phyloP scores from a whole-genome alignment of 2,797 vertebrate genomes.

The Peromyscus attwateri region DNA sequence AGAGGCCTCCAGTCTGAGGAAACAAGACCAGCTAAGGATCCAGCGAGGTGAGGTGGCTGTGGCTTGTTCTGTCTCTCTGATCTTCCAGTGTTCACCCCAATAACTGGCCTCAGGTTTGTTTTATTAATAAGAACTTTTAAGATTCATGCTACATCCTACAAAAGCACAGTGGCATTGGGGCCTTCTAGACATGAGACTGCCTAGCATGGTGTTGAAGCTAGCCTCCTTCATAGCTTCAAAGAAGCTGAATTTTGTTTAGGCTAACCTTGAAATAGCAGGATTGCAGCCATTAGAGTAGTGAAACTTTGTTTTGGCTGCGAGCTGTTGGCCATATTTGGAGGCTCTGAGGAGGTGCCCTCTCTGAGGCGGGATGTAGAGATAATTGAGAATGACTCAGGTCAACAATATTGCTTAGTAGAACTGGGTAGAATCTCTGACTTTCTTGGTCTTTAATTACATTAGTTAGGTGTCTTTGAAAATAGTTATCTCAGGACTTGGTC shows the following conservation, averaged over 20 bases:
- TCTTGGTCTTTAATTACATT: not conserved
- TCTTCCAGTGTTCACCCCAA: no score
- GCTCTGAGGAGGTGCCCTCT: not conserved
- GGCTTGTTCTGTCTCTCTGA: no score
- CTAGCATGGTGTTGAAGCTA: not conserved
- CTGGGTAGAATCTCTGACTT: not conserved
- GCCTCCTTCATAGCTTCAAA: not conserved
- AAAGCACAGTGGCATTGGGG: not conserved
- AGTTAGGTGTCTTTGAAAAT: not conserved
- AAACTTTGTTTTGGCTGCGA: not conserved
- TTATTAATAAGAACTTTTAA: no score
- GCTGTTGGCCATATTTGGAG: not conserved
- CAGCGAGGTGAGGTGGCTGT: no score
- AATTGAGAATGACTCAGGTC: not conserved
- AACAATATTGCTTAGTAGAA: not conserved
- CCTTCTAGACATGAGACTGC: not conserved
- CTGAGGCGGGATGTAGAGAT: not conserved
- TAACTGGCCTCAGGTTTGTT: no score
- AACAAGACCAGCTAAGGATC: no score
- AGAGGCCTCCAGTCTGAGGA: no score
- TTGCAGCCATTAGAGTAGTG: not conserved
- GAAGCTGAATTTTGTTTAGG: not conserved
- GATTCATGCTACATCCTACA: no score
- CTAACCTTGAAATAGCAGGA: not conserved
- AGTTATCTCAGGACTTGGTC: not conserved